A percentile compares a stretch with the other conserved stretches of the same genome.
These are phyloP conservation scores for Charina bottae DNA, from an alignment of 2,113 vertebrate genomes.

Conservation along the genomic window DNA sequence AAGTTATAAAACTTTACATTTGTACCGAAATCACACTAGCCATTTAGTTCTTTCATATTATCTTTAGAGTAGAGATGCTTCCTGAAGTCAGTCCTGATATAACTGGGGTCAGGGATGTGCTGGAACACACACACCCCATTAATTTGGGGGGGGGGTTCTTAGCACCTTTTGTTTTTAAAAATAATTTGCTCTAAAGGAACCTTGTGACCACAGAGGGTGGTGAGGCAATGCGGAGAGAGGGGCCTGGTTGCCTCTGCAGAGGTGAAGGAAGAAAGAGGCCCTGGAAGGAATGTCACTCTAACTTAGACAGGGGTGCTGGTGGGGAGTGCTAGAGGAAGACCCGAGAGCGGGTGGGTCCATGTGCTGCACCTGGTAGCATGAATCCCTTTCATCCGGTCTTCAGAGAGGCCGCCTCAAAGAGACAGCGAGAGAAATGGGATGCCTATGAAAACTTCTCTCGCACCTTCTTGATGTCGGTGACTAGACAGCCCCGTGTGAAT, in stretches of 20 bases:
- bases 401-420: neutral
- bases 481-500: neutral
- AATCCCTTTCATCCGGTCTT: neutral
- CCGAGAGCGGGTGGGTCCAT: neutral
- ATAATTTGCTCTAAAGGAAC: neutral
- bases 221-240: neutral
- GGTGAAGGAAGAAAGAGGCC: neutral
- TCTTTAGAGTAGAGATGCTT: neutral
- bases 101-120: neutral
- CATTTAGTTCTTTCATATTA: neutral
- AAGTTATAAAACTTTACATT: neutral
- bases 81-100: neutral
- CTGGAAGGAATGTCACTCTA: neutral
- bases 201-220: neutral
- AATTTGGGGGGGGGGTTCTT: too few species aligned
- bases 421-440: neutral
- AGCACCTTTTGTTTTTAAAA: neutral
- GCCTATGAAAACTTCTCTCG: neutral
- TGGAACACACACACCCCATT: too few species aligned
- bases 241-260: neutral
- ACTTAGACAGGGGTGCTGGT: neutral
- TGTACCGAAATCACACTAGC: neutral
- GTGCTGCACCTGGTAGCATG: neutral
- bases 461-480: neutral
- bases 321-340: neutral